These are phyloP conservation scores for Dendropsophus ebraccatus DNA, from an alignment of 2,113 vertebrate genomes.

Conservation along the genomic window DNA sequence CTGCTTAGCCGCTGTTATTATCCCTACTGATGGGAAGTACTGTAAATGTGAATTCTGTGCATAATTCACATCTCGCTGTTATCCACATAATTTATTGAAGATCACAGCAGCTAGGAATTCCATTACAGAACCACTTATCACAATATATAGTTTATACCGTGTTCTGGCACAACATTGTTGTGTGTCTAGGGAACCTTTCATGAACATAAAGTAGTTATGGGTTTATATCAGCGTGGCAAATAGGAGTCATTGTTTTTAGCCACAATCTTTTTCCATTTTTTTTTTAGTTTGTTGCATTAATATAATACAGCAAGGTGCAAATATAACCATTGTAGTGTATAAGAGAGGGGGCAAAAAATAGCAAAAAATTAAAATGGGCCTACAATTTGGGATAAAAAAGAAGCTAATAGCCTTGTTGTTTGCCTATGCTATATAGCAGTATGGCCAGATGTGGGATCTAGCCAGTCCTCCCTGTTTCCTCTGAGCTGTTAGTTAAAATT, in stretches of 20 bases:
- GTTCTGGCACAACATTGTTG: constrained; percentile 7
- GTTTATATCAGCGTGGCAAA: constrained; percentile 8
- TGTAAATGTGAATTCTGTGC: constrained; percentile 64
- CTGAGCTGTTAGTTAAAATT: too few species aligned
- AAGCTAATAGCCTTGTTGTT: background rate
- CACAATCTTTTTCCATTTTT: background rate
- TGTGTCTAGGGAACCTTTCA: constrained; percentile 41
- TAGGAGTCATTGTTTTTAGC: constrained; percentile 11
- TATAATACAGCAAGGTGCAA: background rate
- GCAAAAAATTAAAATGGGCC: background rate
- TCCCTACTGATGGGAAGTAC: constrained; percentile 60
- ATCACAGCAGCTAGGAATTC: constrained; percentile 36
- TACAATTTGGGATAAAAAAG: background rate
- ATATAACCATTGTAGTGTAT: background rate
- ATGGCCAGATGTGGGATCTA: too few species aligned
- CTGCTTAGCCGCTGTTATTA: constrained; percentile 61
- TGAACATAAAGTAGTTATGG: constrained; percentile 11
- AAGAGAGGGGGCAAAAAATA: background rate
- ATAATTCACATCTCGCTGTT: constrained; percentile 59
- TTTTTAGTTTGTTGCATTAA: background rate
- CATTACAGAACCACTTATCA: constrained; percentile 58
- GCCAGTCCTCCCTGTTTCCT: too few species aligned
- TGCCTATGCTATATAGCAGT: background rate
- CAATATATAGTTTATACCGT: constrained; percentile 38
- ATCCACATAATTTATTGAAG: constrained; percentile 59